Evolutionary conservation across 1,140 invertebrate genomes (phyloP).

Genomic region (Lepidurus apus): DNA sequence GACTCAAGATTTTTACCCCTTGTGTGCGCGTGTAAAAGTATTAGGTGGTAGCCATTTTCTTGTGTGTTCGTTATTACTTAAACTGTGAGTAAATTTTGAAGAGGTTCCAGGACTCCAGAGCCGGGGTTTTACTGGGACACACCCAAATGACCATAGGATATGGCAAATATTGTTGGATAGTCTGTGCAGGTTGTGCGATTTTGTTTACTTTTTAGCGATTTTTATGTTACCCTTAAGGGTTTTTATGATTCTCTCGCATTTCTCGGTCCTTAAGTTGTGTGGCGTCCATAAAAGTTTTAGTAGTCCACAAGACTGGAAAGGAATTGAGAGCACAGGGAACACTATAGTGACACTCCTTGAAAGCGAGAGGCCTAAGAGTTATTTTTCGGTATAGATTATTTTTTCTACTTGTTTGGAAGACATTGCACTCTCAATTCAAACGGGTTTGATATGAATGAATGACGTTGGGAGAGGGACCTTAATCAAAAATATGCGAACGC

Average conservation of each 20-base stretch:
- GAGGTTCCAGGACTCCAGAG: too few relatives aligned
- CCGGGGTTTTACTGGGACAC: too few relatives aligned
- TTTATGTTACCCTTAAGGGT: neutral
- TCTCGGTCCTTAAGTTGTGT: neutral
- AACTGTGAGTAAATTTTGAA: too few relatives aligned
- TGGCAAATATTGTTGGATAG: neutral
- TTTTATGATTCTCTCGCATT: neutral
- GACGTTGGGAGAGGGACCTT: neutral
- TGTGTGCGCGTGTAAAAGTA: neutral
- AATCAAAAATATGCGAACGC: neutral
- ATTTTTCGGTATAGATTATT: neutral
- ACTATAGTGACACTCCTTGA: too few relatives aligned
- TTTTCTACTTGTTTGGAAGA: neutral
- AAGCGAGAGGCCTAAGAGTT: too few relatives aligned
- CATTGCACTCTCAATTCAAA: neutral
- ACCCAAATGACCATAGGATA: too few relatives aligned
- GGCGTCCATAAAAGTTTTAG: neutral
- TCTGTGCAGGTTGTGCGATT: conserved; percentile 6
- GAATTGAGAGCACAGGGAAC: neutral
- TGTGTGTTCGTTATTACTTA: too few relatives aligned
- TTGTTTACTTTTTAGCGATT: neutral
- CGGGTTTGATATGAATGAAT: neutral
- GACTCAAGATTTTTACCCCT: neutral
- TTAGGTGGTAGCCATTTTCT: neutral
- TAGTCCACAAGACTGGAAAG: neutral